Percentiles rank a stretch among this genome's conserved stretches.
Conservation (phyloP, 2,113 vertebrate genomes). For the Origma solitaria region DNA sequence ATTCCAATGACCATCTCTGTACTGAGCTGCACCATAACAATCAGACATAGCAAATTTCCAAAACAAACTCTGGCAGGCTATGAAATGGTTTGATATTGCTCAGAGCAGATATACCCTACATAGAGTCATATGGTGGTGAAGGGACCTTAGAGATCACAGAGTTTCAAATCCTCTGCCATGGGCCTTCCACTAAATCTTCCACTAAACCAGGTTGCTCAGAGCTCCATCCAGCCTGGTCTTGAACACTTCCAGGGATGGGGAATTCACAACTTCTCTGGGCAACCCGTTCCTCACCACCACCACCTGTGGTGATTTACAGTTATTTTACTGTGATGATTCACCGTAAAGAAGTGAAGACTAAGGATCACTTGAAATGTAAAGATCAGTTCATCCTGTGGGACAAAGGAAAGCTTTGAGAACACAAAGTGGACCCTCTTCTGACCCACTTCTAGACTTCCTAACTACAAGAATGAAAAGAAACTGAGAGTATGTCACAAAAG, state of each 20-base stretch:
- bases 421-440: not conserved
- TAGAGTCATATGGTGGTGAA: not conserved
- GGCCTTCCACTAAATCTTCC: no score
- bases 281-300: no score
- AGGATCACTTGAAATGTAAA: not conserved
- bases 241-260: not conserved
- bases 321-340: no score
- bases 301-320: no score
- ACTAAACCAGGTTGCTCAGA: not conserved
- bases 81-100: not conserved
- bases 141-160: not conserved
- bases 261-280: not conserved
- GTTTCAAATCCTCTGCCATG: not conserved
- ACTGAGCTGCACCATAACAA: rapidly evolving
- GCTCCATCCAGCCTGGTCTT: not conserved
- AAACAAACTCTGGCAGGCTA: not conserved
- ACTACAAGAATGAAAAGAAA: not conserved
- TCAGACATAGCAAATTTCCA: not conserved
- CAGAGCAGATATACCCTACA: not conserved
- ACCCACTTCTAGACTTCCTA: not conserved
- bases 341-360: not conserved
- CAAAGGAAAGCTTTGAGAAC: not conserved
- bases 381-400: not conserved
- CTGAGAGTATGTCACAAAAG: not conserved
- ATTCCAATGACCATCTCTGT: not conserved